These are phyloP conservation scores for Papilio elwesi DNA, from an alignment of 2,888 invertebrate species.

Conservation along the genomic window DNA sequence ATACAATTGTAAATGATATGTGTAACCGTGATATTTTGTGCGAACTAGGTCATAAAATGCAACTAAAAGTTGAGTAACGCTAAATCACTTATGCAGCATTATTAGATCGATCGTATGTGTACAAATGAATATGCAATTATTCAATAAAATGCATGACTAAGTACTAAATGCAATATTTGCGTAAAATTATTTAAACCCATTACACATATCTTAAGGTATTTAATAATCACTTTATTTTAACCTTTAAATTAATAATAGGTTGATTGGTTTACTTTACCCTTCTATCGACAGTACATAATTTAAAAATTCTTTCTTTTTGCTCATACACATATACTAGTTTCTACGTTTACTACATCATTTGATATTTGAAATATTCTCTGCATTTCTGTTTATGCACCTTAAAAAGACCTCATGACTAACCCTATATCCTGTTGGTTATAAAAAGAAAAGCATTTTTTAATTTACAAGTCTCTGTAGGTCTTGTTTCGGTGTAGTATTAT, in stretches of 20 bases:
- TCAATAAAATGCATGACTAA: conserved; percentile 6
- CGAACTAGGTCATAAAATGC: conserved; percentile 37
- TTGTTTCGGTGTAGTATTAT: not conserved
- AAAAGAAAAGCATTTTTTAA: no score
- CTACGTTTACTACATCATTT: no score
- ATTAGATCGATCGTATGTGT: conserved; percentile 25
- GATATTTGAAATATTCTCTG: no score
- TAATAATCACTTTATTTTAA: not conserved
- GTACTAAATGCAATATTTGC: not conserved
- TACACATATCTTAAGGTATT: not conserved
- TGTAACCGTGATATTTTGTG: conserved; percentile 15
- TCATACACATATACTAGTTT: no score
- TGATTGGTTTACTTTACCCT: no score
- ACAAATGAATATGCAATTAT: conserved; percentile 13
- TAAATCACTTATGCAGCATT: conserved; percentile 37
- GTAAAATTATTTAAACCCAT: not conserved
- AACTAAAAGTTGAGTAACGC: conserved; percentile 34
- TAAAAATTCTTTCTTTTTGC: no score
- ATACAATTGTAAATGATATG: not conserved
- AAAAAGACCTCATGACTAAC: no score
- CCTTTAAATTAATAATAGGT: not conserved
- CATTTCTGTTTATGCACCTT: no score
- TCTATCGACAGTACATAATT: no score
- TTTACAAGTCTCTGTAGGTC: no score
- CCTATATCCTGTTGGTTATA: no score